Base-by-base conservation (phyloP, 2,113 vertebrate genomes). In the Polypterus bichir region DNA sequence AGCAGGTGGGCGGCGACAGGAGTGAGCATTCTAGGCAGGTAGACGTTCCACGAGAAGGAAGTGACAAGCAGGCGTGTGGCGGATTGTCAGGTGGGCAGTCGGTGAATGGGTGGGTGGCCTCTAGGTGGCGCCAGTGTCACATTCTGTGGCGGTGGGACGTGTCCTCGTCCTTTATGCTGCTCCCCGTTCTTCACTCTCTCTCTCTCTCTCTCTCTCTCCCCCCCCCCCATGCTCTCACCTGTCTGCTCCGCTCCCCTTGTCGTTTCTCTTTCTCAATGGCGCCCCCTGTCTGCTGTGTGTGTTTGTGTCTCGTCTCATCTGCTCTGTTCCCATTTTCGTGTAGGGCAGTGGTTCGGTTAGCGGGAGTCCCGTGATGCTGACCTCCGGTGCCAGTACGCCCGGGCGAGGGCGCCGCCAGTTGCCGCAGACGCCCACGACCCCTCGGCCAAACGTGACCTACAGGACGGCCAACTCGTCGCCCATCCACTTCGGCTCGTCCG, bases 381-480 rank as follows among this genome's bases (percentile, higher is more conserved):
- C 84, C 79, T 92, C 91, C 77, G 87, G 85, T 83, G 88, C 86
- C 81, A 93, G 92, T 84, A 91, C 89, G 64, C 86, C 92, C 1
- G 91, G 88, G 80, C 88, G 85, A 3, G 89, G 90, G 63, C 91
- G 93, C 74, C 90, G 94, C 74, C 93, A 94, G 85, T 90, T 97
- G 68, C 93, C 94, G 61, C 92, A 91, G 88, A 95, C 89, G 59
- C 92, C 92, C 47, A 81, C 89, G 71, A 94, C 89, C 64, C 91
- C 91, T 5, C 91, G 92, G 5, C 94, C 92, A 63, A 91, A 83
- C 73, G 87, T 98, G 80, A 88, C 90, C 70, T 97, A 91, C 88
- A 94, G 91, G 89, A 97, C 92, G 59, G 92, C 91, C 71, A 88
- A 91, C 80, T 94, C 92, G 66, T 94, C 93, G 52, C 93, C 92